Evolutionary conservation across 2,113 vertebrate genomes (phyloP).

Genomic region (Acinonyx jubatus): DNA sequence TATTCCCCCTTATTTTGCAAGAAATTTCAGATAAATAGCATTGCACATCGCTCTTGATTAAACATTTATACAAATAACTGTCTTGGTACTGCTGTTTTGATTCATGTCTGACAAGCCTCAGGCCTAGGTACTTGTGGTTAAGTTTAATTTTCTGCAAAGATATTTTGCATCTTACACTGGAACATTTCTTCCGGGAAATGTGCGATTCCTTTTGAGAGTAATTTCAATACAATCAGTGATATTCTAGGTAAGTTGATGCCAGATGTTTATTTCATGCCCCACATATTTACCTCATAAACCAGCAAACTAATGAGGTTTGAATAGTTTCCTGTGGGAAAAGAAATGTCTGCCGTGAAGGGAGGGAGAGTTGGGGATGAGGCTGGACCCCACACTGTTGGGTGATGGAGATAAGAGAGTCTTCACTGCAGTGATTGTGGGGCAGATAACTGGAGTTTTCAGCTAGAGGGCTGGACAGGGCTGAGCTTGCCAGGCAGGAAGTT

Average conservation of each 20-base stretch:
- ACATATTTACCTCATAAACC: slow-evolving; percentile 14
- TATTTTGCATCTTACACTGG: not conserved
- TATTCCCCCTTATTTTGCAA: slow-evolving; percentile 18
- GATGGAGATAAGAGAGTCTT: not conserved
- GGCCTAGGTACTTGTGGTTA: slow-evolving; percentile 19
- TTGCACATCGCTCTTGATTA: slow-evolving; percentile 37
- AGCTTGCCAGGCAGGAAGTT: not conserved
- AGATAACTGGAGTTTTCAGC: not conserved
- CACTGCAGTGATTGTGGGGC: not conserved
- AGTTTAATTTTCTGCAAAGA: slow-evolving; percentile 54
- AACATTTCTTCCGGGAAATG: slow-evolving; percentile 1
- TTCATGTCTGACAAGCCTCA: slow-evolving; percentile 3
- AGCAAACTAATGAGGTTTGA: not conserved
- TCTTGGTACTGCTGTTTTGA: slow-evolving; percentile 7
- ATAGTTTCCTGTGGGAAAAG: not conserved
- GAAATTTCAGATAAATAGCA: slow-evolving; percentile 21
- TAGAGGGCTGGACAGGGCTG: not conserved
- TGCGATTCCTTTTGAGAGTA: not conserved
- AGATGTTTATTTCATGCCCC: not conserved
- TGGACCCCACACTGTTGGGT: not conserved
- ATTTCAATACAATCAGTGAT: not conserved
- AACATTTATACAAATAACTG: slow-evolving; percentile 61
- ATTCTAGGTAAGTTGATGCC: not conserved
- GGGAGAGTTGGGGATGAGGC: not conserved
- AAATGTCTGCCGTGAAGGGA: not conserved